phyloP scores from a whole-genome alignment of 2,113 vertebrate genomes.

The Melanostigma gelatinosum region DNA sequence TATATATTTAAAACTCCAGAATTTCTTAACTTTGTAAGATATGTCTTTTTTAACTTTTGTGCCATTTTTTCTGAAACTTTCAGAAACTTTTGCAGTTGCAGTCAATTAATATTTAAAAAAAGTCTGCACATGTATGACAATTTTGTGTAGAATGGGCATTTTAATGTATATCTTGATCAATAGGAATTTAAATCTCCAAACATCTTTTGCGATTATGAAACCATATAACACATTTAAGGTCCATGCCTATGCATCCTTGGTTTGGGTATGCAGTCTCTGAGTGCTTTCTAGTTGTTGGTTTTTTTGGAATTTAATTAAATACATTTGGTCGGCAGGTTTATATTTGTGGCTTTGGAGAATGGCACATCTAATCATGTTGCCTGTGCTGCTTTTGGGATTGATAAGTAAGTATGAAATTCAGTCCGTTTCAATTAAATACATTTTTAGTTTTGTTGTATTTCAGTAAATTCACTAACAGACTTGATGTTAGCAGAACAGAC shows the following conservation, averaged over 20 bases:
- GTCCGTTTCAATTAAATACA: background rate
- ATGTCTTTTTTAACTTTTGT: no score
- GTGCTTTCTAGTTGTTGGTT: background rate
- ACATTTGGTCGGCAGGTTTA: background rate
- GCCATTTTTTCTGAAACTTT: no score
- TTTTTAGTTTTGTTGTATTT: background rate
- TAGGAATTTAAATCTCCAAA: background rate
- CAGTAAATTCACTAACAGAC: background rate
- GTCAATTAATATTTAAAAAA: no score
- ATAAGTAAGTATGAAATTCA: slow-evolving; percentile 25
- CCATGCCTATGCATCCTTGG: no score
- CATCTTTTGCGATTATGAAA: no score
- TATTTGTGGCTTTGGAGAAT: slow-evolving; percentile 5
- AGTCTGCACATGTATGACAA: no score
- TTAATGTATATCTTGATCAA: no score
- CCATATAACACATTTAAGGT: no score
- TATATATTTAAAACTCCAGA: no score
- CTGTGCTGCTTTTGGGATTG: slow-evolving; percentile 25
- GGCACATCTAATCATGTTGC: background rate
- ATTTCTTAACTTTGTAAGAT: no score
- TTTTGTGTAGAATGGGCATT: no score
- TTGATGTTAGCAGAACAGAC: background rate
- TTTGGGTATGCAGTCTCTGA: background rate
- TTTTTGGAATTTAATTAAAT: background rate
- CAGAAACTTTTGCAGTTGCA: no score